Evolutionary conservation across 2,888 invertebrate genomes (phyloP).

Genomic region (Sesia bembeciformis): DNA sequence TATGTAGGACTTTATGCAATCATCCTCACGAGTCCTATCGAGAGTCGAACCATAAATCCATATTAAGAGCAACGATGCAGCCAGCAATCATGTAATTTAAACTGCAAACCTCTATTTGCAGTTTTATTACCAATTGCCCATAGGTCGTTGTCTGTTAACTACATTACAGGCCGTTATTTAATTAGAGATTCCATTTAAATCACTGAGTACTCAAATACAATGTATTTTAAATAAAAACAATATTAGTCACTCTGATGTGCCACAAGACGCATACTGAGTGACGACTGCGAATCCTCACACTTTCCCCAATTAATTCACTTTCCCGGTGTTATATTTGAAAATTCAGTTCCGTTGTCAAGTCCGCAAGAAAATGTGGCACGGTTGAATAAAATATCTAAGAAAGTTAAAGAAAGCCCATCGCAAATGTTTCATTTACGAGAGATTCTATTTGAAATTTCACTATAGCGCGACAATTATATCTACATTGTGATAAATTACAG

Average conservation of each 20-base stretch:
- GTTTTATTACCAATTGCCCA: slow-evolving; percentile 36
- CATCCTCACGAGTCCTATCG: slow-evolving; percentile 36
- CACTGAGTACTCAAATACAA: background rate
- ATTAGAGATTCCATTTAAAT: too few relatives aligned
- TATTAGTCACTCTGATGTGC: background rate
- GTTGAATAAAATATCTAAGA: slow-evolving; percentile 10
- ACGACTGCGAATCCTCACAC: slow-evolving; percentile 56
- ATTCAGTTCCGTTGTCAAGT: slow-evolving; percentile 22
- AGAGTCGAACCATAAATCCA: slow-evolving; percentile 52
- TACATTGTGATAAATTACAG: background rate
- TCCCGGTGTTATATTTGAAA: slow-evolving; percentile 35
- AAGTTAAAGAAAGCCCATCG: slow-evolving; percentile 2
- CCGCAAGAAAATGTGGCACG: slow-evolving; percentile 18
- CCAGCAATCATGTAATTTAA: slow-evolving; percentile 59
- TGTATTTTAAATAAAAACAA: background rate
- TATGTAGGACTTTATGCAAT: slow-evolving; percentile 15
- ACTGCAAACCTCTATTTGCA: slow-evolving; percentile 56
- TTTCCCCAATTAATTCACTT: slow-evolving; percentile 69
- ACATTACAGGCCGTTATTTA: too few relatives aligned
- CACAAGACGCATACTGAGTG: slow-evolving; percentile 34
- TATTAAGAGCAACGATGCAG: slow-evolving; percentile 54
- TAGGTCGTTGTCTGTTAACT: too few relatives aligned
- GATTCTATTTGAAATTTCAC: background rate
- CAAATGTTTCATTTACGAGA: background rate
- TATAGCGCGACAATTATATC: background rate